Evolutionary conservation across 2,888 invertebrate species (phyloP).

Genomic region (Steinernema scapterisci): DNA sequence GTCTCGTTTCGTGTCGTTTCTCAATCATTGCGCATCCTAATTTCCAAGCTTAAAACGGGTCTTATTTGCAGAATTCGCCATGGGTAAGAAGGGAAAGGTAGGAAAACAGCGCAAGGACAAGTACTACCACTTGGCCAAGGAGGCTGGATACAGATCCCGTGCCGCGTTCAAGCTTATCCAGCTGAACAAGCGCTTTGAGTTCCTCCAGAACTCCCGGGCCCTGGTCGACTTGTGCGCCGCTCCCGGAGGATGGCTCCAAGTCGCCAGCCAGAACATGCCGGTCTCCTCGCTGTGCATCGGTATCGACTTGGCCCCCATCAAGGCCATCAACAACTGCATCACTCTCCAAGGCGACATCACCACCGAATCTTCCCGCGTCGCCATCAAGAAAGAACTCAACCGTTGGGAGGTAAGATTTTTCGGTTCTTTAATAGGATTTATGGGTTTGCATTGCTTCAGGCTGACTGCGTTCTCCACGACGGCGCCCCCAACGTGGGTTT

Average conservation of each 20-base stretch:
- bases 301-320: conserved; percentile 93
- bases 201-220: conserved; percentile 91
- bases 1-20: too few relatives aligned
- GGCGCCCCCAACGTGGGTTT: conserved; percentile 94
- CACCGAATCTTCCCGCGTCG: conserved; percentile 75
- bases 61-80: conserved; percentile 67
- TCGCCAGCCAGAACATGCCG: conserved; percentile 96
- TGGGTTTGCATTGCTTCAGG: conserved; percentile 79
- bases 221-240: conserved; percentile 98
- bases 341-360: conserved; percentile 92
- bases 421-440: background rate
- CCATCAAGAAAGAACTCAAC: conserved; percentile 61
- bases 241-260: conserved; percentile 79
- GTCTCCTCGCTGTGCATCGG: conserved; percentile 70
- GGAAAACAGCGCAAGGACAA: conserved; percentile 98
- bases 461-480: conserved; percentile 92
- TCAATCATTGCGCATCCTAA: too few relatives aligned
- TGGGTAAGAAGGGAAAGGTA: conserved; percentile 93
- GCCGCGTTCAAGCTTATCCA: conserved; percentile 99
- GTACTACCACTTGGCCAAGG: conserved; percentile 96
- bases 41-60: too few relatives aligned
- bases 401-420: conserved; percentile 54
- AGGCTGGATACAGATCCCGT: conserved; percentile 94
- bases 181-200: conserved; percentile 93
- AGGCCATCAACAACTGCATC: conserved; percentile 85